phyloP scores from a whole-genome alignment of 2,797 vertebrate genomes.

The Lithobates pipiens region DNA sequence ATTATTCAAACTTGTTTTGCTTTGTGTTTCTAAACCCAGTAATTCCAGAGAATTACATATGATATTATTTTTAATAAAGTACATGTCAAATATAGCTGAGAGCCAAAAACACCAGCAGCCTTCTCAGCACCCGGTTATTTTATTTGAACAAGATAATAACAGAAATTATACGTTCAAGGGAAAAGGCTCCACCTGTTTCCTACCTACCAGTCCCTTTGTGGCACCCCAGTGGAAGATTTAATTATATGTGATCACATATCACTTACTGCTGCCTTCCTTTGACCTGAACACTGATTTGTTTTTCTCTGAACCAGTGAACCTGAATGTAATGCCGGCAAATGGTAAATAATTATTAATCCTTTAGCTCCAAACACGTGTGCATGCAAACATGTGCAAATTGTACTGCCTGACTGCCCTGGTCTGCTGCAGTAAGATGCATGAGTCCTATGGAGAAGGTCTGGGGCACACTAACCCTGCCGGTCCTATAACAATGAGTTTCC shows the following conservation, averaged over 20 bases:
- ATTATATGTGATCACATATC: conserved; percentile 49
- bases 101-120: conserved; percentile 6
- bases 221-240: conserved; percentile 46
- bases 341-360: conserved; percentile 37
- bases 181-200: conserved; percentile 61
- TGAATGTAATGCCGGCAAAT: conserved; percentile 33
- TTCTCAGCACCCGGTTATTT: conserved; percentile 27
- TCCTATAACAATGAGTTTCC: too few relatives aligned
- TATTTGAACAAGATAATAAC: conserved; percentile 37
- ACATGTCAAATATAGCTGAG: conserved; percentile 27
- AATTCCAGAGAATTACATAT: not conserved
- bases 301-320: conserved; percentile 50
- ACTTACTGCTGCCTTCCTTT: conserved; percentile 38
- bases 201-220: conserved; percentile 30
- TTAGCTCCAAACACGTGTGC: not conserved
- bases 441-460: not conserved
- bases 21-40: conserved; percentile 5
- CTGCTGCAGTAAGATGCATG: not conserved
- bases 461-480: not conserved
- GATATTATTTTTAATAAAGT: conserved; percentile 25
- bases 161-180: conserved; percentile 36
- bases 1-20: not conserved
- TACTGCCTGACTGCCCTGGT: not conserved
- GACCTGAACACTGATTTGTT: conserved; percentile 30
- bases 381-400: not conserved